Base-by-base conservation (phyloP, 2,113 vertebrate species). In the Malaclemys terrapin region DNA sequence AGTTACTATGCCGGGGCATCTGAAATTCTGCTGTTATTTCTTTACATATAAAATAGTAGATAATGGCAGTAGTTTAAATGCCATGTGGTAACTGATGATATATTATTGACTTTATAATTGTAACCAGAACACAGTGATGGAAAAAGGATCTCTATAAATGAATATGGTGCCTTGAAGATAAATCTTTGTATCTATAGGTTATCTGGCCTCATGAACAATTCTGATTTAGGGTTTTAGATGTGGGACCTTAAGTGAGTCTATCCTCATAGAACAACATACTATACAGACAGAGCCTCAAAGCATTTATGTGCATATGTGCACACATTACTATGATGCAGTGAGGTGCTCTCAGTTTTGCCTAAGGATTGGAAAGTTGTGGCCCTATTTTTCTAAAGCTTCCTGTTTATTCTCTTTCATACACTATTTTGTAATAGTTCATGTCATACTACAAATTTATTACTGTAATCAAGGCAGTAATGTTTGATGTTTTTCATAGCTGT, bases 271-370 rank as follows among this genome's bases (percentile, higher is more conserved):
- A 16, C 7, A 84, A 25, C 8, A 3, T 12, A 53, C 7, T 12
- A 82, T 47, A 59, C 6, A 69, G 27, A 29, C 25, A 88, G 54
- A 49, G n/a, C 38, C 82, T 80, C 42, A 2, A 52, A 83, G 50
- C 2, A 0, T 7, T 4, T 0, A 0, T 27, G 13, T 56, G n/a
- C 14, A 10, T 1, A 0, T 6, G 5, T 2, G 2, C 0, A 0
- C 1, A 1, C 1, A 47, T 45, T 78, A 47, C 24, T 45, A 76
- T 76, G 75, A 42, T 76, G 38, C 20, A 57, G 8, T 57, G 31
- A 65, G 3, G 69, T 85, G 87, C 47, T 35, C 10, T 94, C 81
- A 85, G 59, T 4, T 91, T 82, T 88, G 80, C 80, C 17, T 25
- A 1, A n/a, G 31, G 54, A 75, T 5, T 1, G 2, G 25, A 5